phyloP scores from a whole-genome alignment of 2,888 invertebrate species.

The Campaea margaritaria region DNA sequence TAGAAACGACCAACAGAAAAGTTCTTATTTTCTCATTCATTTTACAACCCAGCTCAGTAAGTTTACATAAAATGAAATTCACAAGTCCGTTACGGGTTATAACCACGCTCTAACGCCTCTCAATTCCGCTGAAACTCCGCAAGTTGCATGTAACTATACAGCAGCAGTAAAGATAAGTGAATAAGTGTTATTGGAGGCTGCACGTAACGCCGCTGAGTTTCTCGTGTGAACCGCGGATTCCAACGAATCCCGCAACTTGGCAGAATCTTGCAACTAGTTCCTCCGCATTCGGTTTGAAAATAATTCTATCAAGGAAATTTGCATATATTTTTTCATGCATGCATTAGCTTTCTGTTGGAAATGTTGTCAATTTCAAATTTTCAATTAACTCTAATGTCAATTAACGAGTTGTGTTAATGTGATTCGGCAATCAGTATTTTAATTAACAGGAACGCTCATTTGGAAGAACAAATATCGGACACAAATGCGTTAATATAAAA shows the following conservation, averaged over 20 bases:
- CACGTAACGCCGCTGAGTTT: conserved; percentile 4
- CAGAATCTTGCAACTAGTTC: conserved; percentile 46
- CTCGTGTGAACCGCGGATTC: conserved; percentile 5
- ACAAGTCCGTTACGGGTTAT: not conserved
- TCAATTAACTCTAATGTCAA: not conserved
- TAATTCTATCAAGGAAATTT: not conserved
- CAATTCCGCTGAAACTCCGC: conserved; percentile 1
- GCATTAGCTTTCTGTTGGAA: no score
- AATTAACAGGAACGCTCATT: conserved; percentile 15
- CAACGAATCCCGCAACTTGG: conserved; percentile 33
- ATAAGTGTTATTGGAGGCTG: conserved; percentile 21
- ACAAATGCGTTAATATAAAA: conserved; percentile 1
- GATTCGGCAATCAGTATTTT: conserved; percentile 50
- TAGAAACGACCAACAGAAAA: no score
- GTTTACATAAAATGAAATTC: not conserved
- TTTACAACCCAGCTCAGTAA: no score
- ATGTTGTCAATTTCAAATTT: no score
- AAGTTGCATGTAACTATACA: conserved; percentile 4
- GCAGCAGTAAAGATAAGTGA: conserved; percentile 17
- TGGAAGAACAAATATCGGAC: not conserved
- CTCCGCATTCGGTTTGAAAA: not conserved
- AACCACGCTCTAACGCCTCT: not conserved
- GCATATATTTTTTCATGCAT: no score
- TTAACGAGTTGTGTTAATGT: conserved; percentile 39
- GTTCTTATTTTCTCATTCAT: not conserved